Evolutionary conservation across 2,113 vertebrate species (phyloP), one percentile per base, ranked within the genome.

Genomic region (Chinchilla lanigera): DNA sequence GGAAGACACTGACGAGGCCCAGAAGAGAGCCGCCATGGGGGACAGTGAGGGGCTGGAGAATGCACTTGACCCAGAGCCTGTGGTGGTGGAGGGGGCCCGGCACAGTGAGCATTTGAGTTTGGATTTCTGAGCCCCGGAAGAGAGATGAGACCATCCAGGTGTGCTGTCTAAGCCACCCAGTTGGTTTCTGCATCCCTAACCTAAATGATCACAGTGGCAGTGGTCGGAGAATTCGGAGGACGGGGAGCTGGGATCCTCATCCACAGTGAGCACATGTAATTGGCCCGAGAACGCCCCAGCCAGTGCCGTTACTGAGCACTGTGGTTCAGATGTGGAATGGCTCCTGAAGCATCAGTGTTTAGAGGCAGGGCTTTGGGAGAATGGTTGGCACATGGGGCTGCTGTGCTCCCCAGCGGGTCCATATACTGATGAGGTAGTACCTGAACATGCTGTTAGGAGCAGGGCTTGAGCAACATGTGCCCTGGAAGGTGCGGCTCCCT

Each of bases 241-340:
- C n/a, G 91, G 44, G 41, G 60, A 22, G 8, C 26, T 44, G 7
- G 16, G 1, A 67, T 20, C 56, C 52, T 28, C 33, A 30, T 28
- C 33, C 17, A 0, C 1, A 50, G 13, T 44, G 38, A 44, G 17
- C 13, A 4, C 58, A 0, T 7, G 28, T 0, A 20, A 28, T 20
- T 75, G 41, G 50, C 20, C 20, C 0, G 16, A 9, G n/a, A 58
- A 52, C 44, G 24, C 4, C 10, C 65, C 77, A 22, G 60, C 56
- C 0, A 61, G 14, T 10, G 1, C 14, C 24, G 56, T 52, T 83
- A 10, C 52, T 81, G 33, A 41, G n/a, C 9, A 0, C 69, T 41
- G n/a, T n/a, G 16, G 69, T 22, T 73, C 69, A 10, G 19, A 38
- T 38, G 17, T 24, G 69, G n/a, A 24, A 20, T 20, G n/a, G 20